Evolutionary conservation across 2,888 invertebrate genomes (phyloP), one percentile per base, ranked within the genome.

Genomic region (Schrankia costaestrigalis): DNA sequence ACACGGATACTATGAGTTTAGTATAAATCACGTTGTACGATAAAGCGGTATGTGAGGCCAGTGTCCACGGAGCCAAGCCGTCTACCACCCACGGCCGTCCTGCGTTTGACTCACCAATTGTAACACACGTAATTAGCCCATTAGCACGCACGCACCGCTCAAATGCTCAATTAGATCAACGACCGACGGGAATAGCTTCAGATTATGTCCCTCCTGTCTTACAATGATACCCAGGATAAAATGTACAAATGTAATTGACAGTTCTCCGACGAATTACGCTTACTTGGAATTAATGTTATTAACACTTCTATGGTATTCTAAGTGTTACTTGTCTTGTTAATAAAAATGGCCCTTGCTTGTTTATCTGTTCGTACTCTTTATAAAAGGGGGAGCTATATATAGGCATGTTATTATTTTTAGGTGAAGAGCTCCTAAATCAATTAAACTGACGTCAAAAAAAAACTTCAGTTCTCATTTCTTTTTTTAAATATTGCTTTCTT

Each of bases 101-200:
- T 78, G 81, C 71, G 47, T 56, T 76, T 83, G 80, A 84, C 72
- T 86, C 85, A 86, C 80, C 83, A 83, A 78, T 83, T 83, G 60
- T 71, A 71, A 73, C 76, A 78, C 66, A 66, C 84, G 72, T 84
- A 87, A 87, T 86, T 85, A 87, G 78, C 53, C 84, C 78, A 83
- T 85, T 82, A 85, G 77, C 82, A 79, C 81, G 79, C 85, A 86
- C 86, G 86, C 80, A 80, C 75, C 68, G 75, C 76, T 78, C 81
- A 84, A 84, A 82, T 80, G 83, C 78, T 85, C 86, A 86, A 87
- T 87, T 86, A 74, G 72, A 73, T 68, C 72, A 74, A 84, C 81
- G 83, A 79, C 81, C 80, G 83, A 63, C 81, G 74, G 70, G 71
- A 73, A 77, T 75, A 69, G 70, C 69, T 62, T 59, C 55, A 71